These are phyloP conservation scores for Sebastes paucispinis DNA, from an alignment of 2,797 vertebrate genomes.

Conservation along the genomic window DNA sequence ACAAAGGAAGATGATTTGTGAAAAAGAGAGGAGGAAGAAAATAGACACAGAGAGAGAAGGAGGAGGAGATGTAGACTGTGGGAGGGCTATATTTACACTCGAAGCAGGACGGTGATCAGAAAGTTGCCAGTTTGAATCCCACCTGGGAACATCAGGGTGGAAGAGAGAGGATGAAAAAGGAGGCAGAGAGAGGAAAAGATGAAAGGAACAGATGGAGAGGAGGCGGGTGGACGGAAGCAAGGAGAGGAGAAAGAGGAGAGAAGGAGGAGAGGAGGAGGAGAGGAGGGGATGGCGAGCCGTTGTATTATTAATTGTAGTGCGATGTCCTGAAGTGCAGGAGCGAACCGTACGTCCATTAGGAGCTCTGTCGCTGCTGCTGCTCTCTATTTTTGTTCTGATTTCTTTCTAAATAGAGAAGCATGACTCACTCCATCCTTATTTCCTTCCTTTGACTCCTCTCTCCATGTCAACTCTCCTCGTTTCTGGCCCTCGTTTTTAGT, in stretches of 20 bases:
- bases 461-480: not conserved
- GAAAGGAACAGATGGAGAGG: conserved; percentile 59
- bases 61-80: not conserved
- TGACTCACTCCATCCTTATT: conserved; percentile 51
- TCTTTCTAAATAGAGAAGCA: conserved; percentile 57
- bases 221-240: conserved; percentile 31
- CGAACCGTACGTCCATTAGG: conserved; percentile 59
- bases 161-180: conserved; percentile 16
- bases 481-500: not conserved
- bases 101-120: conserved; percentile 23
- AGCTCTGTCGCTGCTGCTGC: conserved; percentile 16
- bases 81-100: conserved; percentile 12
- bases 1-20: not conserved
- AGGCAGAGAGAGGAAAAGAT: conserved; percentile 11
- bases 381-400: conserved; percentile 47
- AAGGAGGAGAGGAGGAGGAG: conserved; percentile 14
- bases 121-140: conserved; percentile 42
- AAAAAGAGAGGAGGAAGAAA: not conserved
- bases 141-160: conserved; percentile 22
- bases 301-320: conserved; percentile 73
- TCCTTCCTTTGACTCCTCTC: conserved; percentile 6
- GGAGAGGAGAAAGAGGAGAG: conserved; percentile 5
- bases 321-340: conserved; percentile 64
- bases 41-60: not conserved
- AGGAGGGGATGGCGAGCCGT: conserved; percentile 29